A percentile compares a stretch with the other conserved stretches of the same genome.
phyloP scores from a whole-genome alignment of 2,113 vertebrate species.

The Aphyosemion australe region DNA sequence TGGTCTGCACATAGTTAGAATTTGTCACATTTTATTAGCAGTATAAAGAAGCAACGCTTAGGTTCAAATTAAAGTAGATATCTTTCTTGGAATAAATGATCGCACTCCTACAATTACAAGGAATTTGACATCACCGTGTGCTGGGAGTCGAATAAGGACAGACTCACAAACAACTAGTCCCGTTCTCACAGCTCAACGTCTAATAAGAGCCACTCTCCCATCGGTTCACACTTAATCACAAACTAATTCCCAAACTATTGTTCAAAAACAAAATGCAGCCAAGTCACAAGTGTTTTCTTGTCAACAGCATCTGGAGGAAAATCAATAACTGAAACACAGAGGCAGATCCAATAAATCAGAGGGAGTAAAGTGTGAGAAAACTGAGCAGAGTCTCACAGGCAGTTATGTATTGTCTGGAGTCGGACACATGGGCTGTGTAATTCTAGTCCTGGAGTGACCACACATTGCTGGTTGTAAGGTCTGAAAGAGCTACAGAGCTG shows the following conservation, averaged over 20 bases:
- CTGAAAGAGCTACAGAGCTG: slow-evolving; percentile 52
- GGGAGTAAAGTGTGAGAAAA: slow-evolving; percentile 53
- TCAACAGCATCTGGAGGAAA: slow-evolving; percentile 36
- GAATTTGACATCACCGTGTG: slow-evolving; percentile 36
- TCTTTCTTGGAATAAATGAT: slow-evolving; percentile 43
- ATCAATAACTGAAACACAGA: slow-evolving; percentile 31
- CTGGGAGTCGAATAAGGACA: slow-evolving; percentile 29
- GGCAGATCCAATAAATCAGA: slow-evolving; percentile 28
- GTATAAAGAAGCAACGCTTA: slow-evolving; percentile 19
- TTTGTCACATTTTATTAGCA: slow-evolving; percentile 35
- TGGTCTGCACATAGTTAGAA: slow-evolving; percentile 49
- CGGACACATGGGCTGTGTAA: slow-evolving; percentile 77
- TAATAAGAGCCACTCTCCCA: slow-evolving; percentile 35
- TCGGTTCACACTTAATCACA: slow-evolving; percentile 31
- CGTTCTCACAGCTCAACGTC: slow-evolving; percentile 20
- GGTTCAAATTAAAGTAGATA: slow-evolving; percentile 36
- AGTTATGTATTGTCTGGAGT: slow-evolving; percentile 58
- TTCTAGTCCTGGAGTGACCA: slow-evolving; percentile 72
- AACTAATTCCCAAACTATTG: slow-evolving; percentile 3
- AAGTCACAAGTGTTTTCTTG: slow-evolving; percentile 15
- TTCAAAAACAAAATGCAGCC: slow-evolving; percentile 11
- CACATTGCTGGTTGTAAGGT: slow-evolving; percentile 69
- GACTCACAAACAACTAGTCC: slow-evolving; percentile 24
- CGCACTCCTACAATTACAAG: slow-evolving; percentile 13
- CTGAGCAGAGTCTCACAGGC: slow-evolving; percentile 36